Conservation (phyloP, 1,140 invertebrate genomes). For the Notospermus geniculatus region DNA sequence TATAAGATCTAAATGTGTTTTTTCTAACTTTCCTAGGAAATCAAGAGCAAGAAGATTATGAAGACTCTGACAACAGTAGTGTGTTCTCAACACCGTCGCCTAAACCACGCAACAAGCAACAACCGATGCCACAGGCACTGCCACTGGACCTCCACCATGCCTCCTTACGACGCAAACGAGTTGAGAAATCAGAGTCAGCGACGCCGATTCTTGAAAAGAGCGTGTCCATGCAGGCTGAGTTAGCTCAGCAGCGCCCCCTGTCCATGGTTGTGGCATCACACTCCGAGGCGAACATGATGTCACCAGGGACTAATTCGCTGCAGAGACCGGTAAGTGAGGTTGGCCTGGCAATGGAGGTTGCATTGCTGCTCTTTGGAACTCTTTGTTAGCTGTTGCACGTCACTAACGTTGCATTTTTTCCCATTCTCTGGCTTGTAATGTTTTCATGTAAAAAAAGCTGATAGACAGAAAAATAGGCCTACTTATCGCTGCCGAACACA, state of each 20-base stretch:
- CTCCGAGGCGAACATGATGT: conserved; percentile 48
- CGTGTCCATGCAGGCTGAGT: conserved; percentile 45
- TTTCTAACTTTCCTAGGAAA: too few relatives aligned
- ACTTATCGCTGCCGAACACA: too few relatives aligned
- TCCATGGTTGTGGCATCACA: conserved; percentile 54
- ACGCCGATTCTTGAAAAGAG: conserved; percentile 43
- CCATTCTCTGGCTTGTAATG: too few relatives aligned
- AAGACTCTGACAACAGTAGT: conserved; percentile 44
- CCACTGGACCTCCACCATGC: conserved; percentile 60
- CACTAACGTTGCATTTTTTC: too few relatives aligned
- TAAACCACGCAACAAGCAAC: conserved; percentile 10
- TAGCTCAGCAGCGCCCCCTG: conserved; percentile 48
- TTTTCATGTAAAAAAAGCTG: too few relatives aligned
- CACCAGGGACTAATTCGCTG: conserved; percentile 47
- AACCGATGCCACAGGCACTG: conserved; percentile 33
- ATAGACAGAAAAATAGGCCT: too few relatives aligned
- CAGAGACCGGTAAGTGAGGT: conserved; percentile 46
- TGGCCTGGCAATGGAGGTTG: too few relatives aligned
- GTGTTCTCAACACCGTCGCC: conserved; percentile 30
- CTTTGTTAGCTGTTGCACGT: too few relatives aligned
- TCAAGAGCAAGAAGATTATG: conserved; percentile 29
- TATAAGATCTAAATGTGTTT: too few relatives aligned
- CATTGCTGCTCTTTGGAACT: too few relatives aligned
- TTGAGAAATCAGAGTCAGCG: conserved; percentile 25
- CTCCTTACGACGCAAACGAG: conserved; percentile 60